Conservation (phyloP, 2,888 invertebrate genomes). For the Drosophila koepferae region DNA sequence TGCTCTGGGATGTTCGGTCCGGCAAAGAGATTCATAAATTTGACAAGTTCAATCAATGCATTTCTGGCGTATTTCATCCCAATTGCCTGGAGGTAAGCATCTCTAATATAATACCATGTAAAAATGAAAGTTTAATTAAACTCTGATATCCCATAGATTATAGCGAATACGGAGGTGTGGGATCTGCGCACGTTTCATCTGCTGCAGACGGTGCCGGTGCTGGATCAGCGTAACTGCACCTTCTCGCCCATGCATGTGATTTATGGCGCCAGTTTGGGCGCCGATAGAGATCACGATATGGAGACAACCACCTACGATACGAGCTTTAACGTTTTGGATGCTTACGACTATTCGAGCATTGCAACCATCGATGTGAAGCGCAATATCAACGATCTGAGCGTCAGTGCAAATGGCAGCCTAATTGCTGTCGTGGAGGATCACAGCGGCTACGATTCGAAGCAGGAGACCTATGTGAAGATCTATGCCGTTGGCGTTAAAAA, state of each 20-base stretch:
- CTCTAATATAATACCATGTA: neutral
- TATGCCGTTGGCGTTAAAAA: constrained; percentile 96
- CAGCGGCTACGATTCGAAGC: constrained; percentile 92
- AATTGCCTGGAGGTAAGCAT: constrained; percentile 93
- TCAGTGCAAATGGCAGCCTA: constrained; percentile 93
- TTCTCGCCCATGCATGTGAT: constrained; percentile 95
- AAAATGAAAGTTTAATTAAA: neutral
- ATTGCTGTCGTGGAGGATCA: constrained; percentile 96
- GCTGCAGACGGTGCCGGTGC: constrained; percentile 95
- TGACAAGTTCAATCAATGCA: constrained; percentile 97
- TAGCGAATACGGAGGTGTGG: constrained; percentile 99
- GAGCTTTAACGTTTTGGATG: constrained; percentile 97
- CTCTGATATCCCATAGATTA: constrained; percentile 87
- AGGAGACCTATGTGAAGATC: constrained; percentile 95
- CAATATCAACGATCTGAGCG: constrained; percentile 93
- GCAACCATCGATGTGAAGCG: constrained; percentile 97
- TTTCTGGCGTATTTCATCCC: constrained; percentile 98
- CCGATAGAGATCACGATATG: constrained; percentile 88
- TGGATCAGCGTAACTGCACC: constrained; percentile 94
- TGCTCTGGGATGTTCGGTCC: constrained; percentile 96
- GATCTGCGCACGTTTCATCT: constrained; percentile 97
- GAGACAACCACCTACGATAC: constrained; percentile 93
- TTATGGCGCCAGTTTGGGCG: constrained; percentile 93
- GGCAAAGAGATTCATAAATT: constrained; percentile 97
- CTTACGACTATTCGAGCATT: constrained; percentile 96